These are phyloP conservation scores for Augiades crinisus DNA, from an alignment of 2,888 invertebrate species.

Conservation along the genomic window DNA sequence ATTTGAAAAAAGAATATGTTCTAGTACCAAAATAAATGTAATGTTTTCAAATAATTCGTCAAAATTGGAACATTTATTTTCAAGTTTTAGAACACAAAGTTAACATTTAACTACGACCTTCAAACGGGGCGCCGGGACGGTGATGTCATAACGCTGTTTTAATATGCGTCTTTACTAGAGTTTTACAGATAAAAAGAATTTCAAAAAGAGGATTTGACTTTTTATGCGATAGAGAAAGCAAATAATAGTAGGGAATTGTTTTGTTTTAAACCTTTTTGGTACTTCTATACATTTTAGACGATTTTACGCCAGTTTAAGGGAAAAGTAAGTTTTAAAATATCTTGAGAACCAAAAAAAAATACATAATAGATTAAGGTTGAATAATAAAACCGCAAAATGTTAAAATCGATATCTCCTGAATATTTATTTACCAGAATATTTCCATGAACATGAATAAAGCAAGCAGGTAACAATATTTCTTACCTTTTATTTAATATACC, in stretches of 20 bases:
- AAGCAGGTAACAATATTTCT: conserved; percentile 30
- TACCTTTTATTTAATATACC: conserved; percentile 50
- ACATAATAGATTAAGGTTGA: neutral
- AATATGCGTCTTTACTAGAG: neutral
- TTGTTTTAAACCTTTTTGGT: conserved; percentile 1
- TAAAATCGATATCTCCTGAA: neutral
- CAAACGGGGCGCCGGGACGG: conserved; percentile 17
- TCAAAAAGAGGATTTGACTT: no score
- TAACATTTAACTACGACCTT: conserved; percentile 28
- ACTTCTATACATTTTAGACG: conserved; percentile 2
- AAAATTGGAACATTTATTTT: no score
- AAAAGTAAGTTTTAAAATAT: neutral
- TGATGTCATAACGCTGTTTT: conserved; percentile 28
- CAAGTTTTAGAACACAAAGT: conserved; percentile 1
- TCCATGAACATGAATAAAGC: neutral
- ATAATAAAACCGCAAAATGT: neutral
- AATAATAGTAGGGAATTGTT: no score
- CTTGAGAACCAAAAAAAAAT: neutral
- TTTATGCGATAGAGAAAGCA: no score
- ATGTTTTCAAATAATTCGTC: no score
- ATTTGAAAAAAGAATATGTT: no score
- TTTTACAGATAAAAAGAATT: neutral
- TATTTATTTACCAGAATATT: neutral
- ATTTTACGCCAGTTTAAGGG: no score
- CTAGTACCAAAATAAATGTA: no score